Conservation (phyloP, 2,888 invertebrate genomes). For the Philereme vetulata region DNA sequence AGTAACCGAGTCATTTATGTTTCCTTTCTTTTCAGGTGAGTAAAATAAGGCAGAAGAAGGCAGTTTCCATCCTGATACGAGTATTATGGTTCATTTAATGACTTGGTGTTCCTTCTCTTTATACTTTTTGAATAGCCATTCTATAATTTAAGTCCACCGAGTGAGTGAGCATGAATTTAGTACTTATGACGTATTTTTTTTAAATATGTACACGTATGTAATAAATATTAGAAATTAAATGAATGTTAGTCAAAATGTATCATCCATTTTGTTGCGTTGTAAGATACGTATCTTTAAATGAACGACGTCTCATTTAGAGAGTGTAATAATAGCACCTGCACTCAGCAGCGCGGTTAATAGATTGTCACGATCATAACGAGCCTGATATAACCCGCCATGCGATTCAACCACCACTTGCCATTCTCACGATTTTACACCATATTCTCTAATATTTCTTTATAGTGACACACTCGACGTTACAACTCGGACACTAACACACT, state of each 20-base stretch:
- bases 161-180: too few relatives aligned
- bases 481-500: slow-evolving; percentile 69
- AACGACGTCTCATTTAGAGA: slow-evolving; percentile 54
- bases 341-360: slow-evolving; percentile 63
- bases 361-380: slow-evolving; percentile 65
- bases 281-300: slow-evolving; percentile 45
- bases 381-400: slow-evolving; percentile 59
- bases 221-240: slow-evolving; percentile 5
- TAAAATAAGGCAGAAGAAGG: slow-evolving; percentile 22
- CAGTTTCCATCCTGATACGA: slow-evolving; percentile 15
- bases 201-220: neutral
- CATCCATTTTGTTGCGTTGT: slow-evolving; percentile 28
- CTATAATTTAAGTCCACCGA: too few relatives aligned
- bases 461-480: slow-evolving; percentile 61
- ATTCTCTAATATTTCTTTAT: slow-evolving; percentile 49
- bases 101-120: too few relatives aligned
- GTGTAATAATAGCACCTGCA: slow-evolving; percentile 51
- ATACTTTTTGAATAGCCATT: too few relatives aligned
- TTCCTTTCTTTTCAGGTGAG: slow-evolving; percentile 61
- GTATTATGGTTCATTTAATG: slow-evolving; percentile 9
- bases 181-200: too few relatives aligned
- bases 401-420: slow-evolving; percentile 54
- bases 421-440: slow-evolving; percentile 63
- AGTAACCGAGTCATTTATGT: slow-evolving; percentile 47
- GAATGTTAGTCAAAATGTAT: slow-evolving; percentile 10